phyloP scores from a whole-genome alignment of 1,140 invertebrate species.

The Gonioctena quinquepunctata region DNA sequence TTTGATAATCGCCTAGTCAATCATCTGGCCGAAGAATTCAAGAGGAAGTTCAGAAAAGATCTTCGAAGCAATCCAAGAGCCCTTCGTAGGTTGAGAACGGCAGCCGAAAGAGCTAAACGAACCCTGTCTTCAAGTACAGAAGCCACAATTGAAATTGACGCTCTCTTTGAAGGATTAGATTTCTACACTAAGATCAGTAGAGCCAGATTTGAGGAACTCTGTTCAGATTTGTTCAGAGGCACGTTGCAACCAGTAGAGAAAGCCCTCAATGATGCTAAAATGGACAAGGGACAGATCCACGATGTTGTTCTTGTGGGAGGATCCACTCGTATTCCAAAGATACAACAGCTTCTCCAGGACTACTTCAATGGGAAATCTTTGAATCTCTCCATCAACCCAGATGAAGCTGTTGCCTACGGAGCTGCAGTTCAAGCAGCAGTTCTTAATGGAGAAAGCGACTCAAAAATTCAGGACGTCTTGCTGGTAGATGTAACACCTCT shows the following conservation, averaged over 20 bases:
- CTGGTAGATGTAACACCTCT: conserved; percentile 62
- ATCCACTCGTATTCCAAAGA: conserved; percentile 73
- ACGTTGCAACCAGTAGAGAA: conserved; percentile 69
- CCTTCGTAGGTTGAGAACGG: conserved; percentile 67
- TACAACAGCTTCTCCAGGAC: conserved; percentile 68
- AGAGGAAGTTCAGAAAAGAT: conserved; percentile 59
- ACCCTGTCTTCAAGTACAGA: conserved; percentile 77
- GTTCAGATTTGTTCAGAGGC: conserved; percentile 64
- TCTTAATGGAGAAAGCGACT: conserved; percentile 53
- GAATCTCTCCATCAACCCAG: conserved; percentile 61
- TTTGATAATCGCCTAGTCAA: conserved; percentile 78
- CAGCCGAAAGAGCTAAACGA: conserved; percentile 71
- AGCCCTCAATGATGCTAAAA: conserved; percentile 73
- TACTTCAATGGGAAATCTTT: conserved; percentile 61
- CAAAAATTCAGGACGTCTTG: conserved; percentile 59
- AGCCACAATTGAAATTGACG: conserved; percentile 76
- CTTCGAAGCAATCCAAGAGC: conserved; percentile 57
- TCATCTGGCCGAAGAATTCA: conserved; percentile 62
- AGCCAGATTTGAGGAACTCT: conserved; percentile 68
- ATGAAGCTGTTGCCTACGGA: conserved; percentile 61
- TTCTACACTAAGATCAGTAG: conserved; percentile 66
- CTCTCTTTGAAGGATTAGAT: conserved; percentile 72
- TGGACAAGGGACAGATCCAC: conserved; percentile 72
- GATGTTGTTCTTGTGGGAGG: conserved; percentile 85
- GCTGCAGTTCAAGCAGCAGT: conserved; percentile 60